These are phyloP conservation scores for Cheiracanthium punctorium DNA, from an alignment of 2,888 invertebrate species.

Conservation along the genomic window DNA sequence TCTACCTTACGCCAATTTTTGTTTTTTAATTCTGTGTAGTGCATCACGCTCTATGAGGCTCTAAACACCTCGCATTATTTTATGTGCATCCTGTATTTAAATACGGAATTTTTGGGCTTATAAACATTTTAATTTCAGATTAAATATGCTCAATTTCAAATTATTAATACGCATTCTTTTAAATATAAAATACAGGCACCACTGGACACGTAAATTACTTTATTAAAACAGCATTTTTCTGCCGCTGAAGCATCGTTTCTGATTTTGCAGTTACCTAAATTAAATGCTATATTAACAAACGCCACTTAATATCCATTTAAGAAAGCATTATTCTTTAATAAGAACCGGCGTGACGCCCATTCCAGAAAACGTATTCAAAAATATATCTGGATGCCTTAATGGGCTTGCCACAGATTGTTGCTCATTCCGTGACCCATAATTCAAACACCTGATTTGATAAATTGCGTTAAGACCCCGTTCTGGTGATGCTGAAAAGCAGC, in stretches of 20 bases:
- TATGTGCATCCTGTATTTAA: too few species aligned
- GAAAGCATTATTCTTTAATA: not conserved
- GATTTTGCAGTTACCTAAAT: not conserved
- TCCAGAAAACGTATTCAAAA: not conserved
- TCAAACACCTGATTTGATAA: constrained; percentile 22
- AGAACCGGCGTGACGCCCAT: not conserved
- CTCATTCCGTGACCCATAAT: constrained; percentile 10
- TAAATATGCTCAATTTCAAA: too few species aligned
- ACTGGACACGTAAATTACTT: too few species aligned
- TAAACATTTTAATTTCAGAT: too few species aligned
- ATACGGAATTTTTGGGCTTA: too few species aligned
- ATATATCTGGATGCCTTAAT: not conserved
- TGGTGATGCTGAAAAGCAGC: not conserved
- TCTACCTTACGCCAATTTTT: too few species aligned
- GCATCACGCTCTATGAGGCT: too few species aligned
- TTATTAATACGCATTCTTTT: too few species aligned
- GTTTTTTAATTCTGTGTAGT: too few species aligned
- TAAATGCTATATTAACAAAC: not conserved
- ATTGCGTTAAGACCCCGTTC: not conserved
- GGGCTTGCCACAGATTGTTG: not conserved
- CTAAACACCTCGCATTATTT: too few species aligned
- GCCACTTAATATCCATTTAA: not conserved
- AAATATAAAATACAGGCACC: too few species aligned
- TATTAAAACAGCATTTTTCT: too few species aligned
- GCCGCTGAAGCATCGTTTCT: not conserved